Base-by-base conservation (phyloP, 2,113 vertebrate genomes). In the Gobius niger region DNA sequence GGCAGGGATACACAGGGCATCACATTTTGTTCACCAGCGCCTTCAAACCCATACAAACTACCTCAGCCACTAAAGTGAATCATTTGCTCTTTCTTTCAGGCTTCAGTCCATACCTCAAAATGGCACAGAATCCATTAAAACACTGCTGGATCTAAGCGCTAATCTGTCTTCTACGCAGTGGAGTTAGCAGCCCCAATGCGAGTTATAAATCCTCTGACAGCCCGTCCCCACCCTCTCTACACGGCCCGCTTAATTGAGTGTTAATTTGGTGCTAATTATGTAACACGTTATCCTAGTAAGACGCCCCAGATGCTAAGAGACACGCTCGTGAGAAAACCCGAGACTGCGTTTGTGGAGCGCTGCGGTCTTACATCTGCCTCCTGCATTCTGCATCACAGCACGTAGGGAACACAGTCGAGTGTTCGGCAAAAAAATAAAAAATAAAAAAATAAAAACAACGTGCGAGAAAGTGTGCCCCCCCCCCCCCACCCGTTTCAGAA, bases 251-350 rank as follows among this genome's bases (percentile, higher is more conserved):
- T 91, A 89, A 91, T 85, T 87, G 88, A 89, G 82, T 88, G 89
- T 87, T 91, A 91, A 92, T 91, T 91, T 87, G 88, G 85, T 87
- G 87, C 88, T 91, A 92, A 92, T 90, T 85, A 90, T 77, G 85
- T 86, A 89, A 87, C 84, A 81, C 73, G 84, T 83, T 72, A 85
- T 85, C 80, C 82, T 82, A 84, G 78, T 44, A 86, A 85, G 85
- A 80, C 74, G 46, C 80, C 81, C 83, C 88, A 91, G 88, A 92
- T 90, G 88, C 76, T 76, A 84, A 47, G 64, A 89, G 77, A 83
- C 18, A 68, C 73, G 82, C 70, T 75, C 59, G 62, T 18, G 67
- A 62, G 75, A 73, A 85, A 54, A 54, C n/a, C 73, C 51, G 41
- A 83, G 67, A 60, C 74, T 70, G 70, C 46, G 60, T 80, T 79